A percentile compares a stretch with the other conserved stretches of the same genome.
These are phyloP conservation scores for Drosophila bunnanda DNA, from an alignment of 2,888 invertebrate species.

Conservation along the genomic window DNA sequence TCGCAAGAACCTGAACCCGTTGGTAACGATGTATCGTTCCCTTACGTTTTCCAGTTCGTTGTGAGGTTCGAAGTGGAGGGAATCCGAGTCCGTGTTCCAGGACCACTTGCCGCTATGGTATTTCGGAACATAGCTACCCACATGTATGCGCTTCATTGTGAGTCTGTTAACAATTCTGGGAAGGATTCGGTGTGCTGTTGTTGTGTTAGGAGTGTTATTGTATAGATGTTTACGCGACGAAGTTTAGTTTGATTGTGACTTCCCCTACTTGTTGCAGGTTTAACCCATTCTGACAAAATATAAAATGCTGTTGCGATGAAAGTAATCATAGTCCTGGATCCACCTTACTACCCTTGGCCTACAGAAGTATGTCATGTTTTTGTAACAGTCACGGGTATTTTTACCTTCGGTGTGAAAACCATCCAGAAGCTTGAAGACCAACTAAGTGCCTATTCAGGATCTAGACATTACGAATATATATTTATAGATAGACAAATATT, in stretches of 20 bases:
- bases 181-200: neutral
- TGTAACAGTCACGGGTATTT: too few relatives aligned
- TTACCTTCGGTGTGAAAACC: too few relatives aligned
- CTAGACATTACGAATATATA: too few relatives aligned
- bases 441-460: too few relatives aligned
- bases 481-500: neutral
- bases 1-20: constrained; percentile 73
- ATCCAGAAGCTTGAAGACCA: too few relatives aligned
- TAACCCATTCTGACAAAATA: neutral
- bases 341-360: too few relatives aligned
- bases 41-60: constrained; percentile 45
- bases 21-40: constrained; percentile 62
- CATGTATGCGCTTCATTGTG: constrained; percentile 76
- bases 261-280: neutral
- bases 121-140: constrained; percentile 70
- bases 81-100: constrained; percentile 71
- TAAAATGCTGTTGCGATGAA: neutral
- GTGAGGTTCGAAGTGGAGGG: constrained; percentile 64
- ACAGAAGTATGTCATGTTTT: too few relatives aligned
- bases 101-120: constrained; percentile 80
- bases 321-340: too few relatives aligned
- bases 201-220: neutral
- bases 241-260: neutral
- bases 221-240: neutral
- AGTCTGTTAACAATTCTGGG: neutral